Evolutionary conservation across 1,140 invertebrate genomes (phyloP), one percentile per base, ranked within the genome.

Genomic region (Meloidogyne floridensis): DNA sequence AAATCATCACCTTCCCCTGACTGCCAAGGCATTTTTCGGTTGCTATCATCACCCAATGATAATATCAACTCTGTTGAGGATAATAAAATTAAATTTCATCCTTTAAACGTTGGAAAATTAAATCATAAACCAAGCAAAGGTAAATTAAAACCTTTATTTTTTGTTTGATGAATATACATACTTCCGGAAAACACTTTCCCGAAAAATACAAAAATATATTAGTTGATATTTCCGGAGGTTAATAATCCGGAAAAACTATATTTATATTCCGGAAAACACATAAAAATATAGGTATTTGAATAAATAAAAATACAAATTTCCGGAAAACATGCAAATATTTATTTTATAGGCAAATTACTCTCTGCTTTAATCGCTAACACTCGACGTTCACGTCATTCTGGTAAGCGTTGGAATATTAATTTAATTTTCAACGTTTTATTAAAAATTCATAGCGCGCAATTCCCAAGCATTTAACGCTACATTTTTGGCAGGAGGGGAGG

Each of bases 401-500:
- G 77, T 79, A 32, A 32, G 2, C 1, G 32, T 32, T 1, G 32
- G 32, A 32, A 32, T 13, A 6, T 47, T 47, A 59, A 15, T 59
- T 15, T 15, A 15, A 15, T 15, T 59, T n/a, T 15, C 5, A 2
- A 11, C 2, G 59, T 9, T 42, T 13, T 73, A 18, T 13, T 15
- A n/a, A 47, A 73, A 73, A 71, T 54, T 74, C 7, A 74, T 3
- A 47, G 20, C 11, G 51, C 53, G 18, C 3, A 54, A 51, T 42
- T 47, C 53, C 43, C 59, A 8, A 79, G 20, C 20, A 53, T 79
- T 79, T 43, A 79, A 72, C 20, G 77, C 77, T 0, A 79, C 65
- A 18, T 79, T 79, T 79, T 72, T 79, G n/a, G 59, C 77, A 47
- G 77, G 77, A 11, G 53, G 72, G 72, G 65, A 79, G 13, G 77